Conservation (phyloP, 2,113 vertebrate species). For the Nothobranchius kuhntae region DNA sequence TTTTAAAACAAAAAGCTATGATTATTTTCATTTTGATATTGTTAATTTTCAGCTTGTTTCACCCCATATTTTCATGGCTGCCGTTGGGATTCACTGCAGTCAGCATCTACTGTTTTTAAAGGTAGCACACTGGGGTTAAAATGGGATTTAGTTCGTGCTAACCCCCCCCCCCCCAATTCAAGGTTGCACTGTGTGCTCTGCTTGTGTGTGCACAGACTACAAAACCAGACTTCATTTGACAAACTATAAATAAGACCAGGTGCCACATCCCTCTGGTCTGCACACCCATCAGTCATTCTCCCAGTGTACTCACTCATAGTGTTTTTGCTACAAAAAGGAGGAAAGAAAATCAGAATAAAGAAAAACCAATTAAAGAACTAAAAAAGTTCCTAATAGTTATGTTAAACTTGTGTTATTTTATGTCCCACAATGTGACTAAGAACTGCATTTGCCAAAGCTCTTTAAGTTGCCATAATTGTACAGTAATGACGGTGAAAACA, state of each 20-base stretch:
- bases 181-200: not conserved
- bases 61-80: not conserved
- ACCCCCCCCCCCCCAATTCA: not conserved
- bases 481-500: too few relatives aligned
- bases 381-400: not conserved
- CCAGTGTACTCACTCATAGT: not conserved
- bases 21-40: too few relatives aligned
- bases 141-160: not conserved
- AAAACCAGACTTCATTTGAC: not conserved
- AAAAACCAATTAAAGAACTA: not conserved
- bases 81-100: not conserved
- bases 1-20: too few relatives aligned
- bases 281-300: not conserved
- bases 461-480: too few relatives aligned
- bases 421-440: not conserved
- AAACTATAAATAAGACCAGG: conserved; percentile 1
- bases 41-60: too few relatives aligned
- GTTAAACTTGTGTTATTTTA: not conserved
- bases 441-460: too few relatives aligned
- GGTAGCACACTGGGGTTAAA: not conserved
- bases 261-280: conserved; percentile 2
- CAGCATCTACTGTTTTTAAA: not conserved
- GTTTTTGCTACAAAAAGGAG: not conserved
- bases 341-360: not conserved
- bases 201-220: conserved; percentile 1